Percentiles rank a stretch among this genome's conserved stretches.
phyloP scores from a whole-genome alignment of 1,140 invertebrate species.

The Scaptomyza hsui region DNA sequence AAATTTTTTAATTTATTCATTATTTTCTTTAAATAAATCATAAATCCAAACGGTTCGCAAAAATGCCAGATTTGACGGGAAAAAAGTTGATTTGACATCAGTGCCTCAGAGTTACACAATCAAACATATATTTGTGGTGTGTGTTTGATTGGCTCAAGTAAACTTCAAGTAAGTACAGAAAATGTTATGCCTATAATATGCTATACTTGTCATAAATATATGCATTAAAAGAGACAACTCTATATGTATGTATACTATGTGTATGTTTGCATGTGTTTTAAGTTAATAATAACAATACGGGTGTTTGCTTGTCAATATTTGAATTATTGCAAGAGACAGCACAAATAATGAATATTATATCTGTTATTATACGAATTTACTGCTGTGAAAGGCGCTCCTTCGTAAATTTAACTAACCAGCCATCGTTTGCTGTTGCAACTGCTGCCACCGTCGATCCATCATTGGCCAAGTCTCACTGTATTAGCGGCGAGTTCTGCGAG shows the following conservation, averaged over 20 bases:
- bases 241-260: too few relatives aligned
- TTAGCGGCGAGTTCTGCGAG: constrained; percentile 88
- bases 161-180: constrained; percentile 46
- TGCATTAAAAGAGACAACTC: constrained; percentile 29
- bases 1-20: too few relatives aligned
- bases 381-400: constrained; percentile 49
- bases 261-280: constrained; percentile 7
- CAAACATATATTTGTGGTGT: constrained; percentile 11
- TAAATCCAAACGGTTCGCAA: too few relatives aligned
- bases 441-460: constrained; percentile 4
- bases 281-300: constrained; percentile 68
- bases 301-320: constrained; percentile 65
- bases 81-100: too few relatives aligned
- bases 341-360: constrained; percentile 59
- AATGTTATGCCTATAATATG: constrained; percentile 64
- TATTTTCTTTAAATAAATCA: too few relatives aligned
- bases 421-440: constrained; percentile 16
- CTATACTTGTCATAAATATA: constrained; percentile 36
- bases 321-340: constrained; percentile 71
- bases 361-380: constrained; percentile 46
- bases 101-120: constrained; percentile 30
- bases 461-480: constrained; percentile 85
- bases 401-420: constrained; percentile 82
- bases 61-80: too few relatives aligned
- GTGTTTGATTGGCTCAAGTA: constrained; percentile 50